Conservation (phyloP, 1,140 invertebrate genomes). For the Acyrthosiphon pisum region DNA sequence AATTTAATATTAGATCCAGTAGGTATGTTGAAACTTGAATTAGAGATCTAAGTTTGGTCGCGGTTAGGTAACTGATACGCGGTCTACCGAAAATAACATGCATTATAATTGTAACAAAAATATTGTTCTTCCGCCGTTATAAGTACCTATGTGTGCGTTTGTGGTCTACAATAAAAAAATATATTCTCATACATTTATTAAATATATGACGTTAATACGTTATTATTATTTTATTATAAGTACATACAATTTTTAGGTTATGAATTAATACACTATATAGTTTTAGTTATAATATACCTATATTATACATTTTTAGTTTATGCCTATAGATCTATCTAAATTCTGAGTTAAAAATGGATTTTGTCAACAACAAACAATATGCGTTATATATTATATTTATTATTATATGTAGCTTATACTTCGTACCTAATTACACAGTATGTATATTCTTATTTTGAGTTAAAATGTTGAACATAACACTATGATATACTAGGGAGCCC, state of each 20-base stretch:
- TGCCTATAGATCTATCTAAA: too few species aligned
- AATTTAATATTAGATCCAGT: not conserved
- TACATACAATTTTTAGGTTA: not conserved
- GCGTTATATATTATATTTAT: too few species aligned
- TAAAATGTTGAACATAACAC: too few species aligned
- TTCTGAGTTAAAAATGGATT: too few species aligned
- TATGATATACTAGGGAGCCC: too few species aligned
- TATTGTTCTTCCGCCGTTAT: not conserved
- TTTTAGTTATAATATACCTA: not conserved
- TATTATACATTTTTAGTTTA: too few species aligned
- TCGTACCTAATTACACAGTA: too few species aligned
- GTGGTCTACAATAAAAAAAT: not conserved
- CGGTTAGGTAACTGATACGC: not conserved
- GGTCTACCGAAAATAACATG: conserved; percentile 6
- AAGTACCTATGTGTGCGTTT: not conserved
- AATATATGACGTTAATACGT: not conserved
- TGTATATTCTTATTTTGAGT: too few species aligned
- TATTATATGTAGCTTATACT: too few species aligned
- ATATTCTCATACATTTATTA: not conserved
- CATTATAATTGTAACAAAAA: not conserved
- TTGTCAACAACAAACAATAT: too few species aligned
- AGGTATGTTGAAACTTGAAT: not conserved
- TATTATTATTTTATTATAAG: not conserved
- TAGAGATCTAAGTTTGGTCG: not conserved
- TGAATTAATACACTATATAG: not conserved